A percentile compares a stretch with the other conserved stretches of the same genome.
phyloP scores from a whole-genome alignment of 2,113 vertebrate genomes.

The Columba janthina region DNA sequence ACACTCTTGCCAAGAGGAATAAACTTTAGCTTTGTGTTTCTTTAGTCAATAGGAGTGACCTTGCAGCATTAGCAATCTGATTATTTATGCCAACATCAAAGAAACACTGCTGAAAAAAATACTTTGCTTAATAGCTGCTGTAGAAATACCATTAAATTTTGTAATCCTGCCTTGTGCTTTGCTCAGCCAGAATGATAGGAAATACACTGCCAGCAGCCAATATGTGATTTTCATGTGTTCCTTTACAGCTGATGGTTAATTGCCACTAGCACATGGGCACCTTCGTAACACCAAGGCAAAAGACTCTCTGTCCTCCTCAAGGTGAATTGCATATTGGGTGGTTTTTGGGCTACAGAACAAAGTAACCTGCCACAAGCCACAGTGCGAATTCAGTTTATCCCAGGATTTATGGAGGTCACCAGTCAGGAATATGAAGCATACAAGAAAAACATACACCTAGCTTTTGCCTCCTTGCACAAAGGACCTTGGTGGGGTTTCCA shows the following conservation, averaged over 20 bases:
- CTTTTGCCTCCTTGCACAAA: slow-evolving; percentile 80
- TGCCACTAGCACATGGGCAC: background rate
- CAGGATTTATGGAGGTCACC: background rate
- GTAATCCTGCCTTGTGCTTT: background rate
- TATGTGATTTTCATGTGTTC: rapidly evolving
- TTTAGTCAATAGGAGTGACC: background rate
- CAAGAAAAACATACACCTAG: slow-evolving; percentile 76
- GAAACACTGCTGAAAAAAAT: background rate
- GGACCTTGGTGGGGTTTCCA: slow-evolving; percentile 88
- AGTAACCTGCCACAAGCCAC: background rate
- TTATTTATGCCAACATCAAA: background rate
- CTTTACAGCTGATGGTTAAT: background rate
- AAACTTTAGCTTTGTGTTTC: background rate
- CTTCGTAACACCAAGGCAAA: background rate
- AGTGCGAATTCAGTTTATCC: background rate
- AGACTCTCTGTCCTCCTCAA: background rate
- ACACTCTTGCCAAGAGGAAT: background rate
- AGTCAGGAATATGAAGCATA: background rate
- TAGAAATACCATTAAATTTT: background rate
- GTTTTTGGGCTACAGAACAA: background rate
- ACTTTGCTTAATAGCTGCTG: background rate
- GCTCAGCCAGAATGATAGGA: background rate
- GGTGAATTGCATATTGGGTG: background rate
- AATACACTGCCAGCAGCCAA: background rate
- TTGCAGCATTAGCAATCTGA: background rate